Base-by-base conservation (phyloP, 2,888 invertebrate species). In the Ctena decussata region DNA sequence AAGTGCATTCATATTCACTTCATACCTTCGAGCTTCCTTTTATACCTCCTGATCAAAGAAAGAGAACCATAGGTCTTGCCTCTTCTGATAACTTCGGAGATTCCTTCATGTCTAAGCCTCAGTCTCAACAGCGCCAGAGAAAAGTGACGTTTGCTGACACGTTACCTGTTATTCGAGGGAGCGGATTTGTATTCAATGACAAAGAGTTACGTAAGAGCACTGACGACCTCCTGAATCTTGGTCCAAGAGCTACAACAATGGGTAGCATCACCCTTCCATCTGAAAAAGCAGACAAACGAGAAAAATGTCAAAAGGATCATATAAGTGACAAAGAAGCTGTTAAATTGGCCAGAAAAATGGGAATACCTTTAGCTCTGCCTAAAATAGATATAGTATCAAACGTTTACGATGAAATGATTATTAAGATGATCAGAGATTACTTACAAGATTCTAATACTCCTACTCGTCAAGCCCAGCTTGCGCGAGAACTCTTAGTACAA, bases 331-430 rank as follows among this genome's bases (percentile, higher is more conserved):
- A 81, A 37, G 39, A 84, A 35, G 73, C 84, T 5, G 80, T 78
- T 1, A 78, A 75, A 73, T 37, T 60, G 2, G 57, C 78, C 18
- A 82, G 82, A 44, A 82, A 72, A 44, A 69, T 72, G 11, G 82
- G 89, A 12, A 73, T 84, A 11, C 89, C 89, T 0, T 53, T 92
- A 69, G 84, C 90, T n/a, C 85, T 93, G n/a, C 92, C 93, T 18
- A 92, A 92, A 86, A 92, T 93, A 32, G 93, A 93, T 80, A 92
- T 93, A 27, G 91, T 92, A 21, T 91, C 92, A 0, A 90, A 88
- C 24, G 92, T 93, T n/a, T 92, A 92, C 73, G 92, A 92, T 70
- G 92, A 92, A 75, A 86, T 93, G 73, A 91, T 93, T 39, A 85
- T 92, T 27, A 93, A 92, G 77, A 92, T 92, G 74, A 91, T 93